Conservation (phyloP, 2,888 invertebrate species). For the Drosophila imparisetae region DNA sequence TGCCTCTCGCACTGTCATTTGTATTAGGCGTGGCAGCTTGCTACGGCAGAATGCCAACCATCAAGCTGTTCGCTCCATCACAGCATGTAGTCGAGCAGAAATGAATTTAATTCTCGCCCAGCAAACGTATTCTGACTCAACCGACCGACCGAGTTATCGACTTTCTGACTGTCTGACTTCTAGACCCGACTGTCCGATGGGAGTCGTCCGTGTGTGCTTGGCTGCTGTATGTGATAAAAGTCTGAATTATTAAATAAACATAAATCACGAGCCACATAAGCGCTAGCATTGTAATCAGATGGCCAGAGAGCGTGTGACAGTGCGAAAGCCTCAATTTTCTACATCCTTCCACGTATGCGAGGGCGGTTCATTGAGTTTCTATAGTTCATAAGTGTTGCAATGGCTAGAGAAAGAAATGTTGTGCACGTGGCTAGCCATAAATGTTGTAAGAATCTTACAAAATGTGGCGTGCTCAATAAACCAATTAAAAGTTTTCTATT, state of each 20-base stretch:
- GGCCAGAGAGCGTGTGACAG: constrained; percentile 21
- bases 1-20: constrained; percentile 4
- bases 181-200: background rate
- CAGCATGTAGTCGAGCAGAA: constrained; percentile 37
- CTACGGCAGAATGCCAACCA: constrained; percentile 16
- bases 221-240: constrained; percentile 66
- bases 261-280: constrained; percentile 63
- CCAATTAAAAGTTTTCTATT: background rate
- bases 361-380: constrained; percentile 5
- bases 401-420: background rate
- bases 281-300: constrained; percentile 35
- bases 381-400: background rate
- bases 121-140: constrained; percentile 29
- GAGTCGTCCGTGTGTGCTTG: constrained; percentile 16
- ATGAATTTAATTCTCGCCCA: constrained; percentile 38
- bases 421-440: background rate
- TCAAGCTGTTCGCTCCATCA: constrained; percentile 21
- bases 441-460: background rate
- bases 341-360: constrained; percentile 12
- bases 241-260: constrained; percentile 78
- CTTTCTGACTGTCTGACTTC: constrained; percentile 2
- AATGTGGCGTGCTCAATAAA: background rate
- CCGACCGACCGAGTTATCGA: constrained; percentile 16
- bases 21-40: constrained; percentile 24
- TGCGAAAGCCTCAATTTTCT: background rate